Conservation (phyloP, 2,888 invertebrate genomes). For the Periphyllus acericola region DNA sequence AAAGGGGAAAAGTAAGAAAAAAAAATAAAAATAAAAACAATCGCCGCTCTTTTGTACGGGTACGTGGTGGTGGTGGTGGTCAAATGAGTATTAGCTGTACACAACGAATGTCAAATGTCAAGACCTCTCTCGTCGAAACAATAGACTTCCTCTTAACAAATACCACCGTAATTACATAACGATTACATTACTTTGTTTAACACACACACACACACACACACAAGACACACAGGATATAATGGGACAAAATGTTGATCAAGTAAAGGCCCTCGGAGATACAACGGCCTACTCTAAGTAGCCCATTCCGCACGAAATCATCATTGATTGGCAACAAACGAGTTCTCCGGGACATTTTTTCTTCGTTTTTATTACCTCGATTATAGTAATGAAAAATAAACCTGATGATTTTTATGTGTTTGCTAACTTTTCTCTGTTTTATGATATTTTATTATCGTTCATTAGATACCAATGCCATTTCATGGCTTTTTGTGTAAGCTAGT, state of each 20-base stretch:
- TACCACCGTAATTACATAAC: constrained; percentile 29
- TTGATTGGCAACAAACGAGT: too few species aligned
- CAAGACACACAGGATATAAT: too few species aligned
- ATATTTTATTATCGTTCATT: not conserved
- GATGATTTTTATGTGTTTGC: not conserved
- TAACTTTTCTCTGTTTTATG: not conserved
- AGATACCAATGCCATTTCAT: not conserved
- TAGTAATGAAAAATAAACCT: not conserved
- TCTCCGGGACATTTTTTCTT: not conserved
- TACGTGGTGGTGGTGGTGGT: not conserved
- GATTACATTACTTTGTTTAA: constrained; percentile 1
- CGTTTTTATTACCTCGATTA: not conserved
- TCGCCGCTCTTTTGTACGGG: not conserved
- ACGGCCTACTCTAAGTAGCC: not conserved
- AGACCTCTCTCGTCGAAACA: constrained; percentile 52
- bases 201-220: not conserved
- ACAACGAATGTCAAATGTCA: constrained; percentile 53
- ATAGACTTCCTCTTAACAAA: constrained; percentile 53
- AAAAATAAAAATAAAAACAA: too few species aligned
- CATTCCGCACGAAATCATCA: not conserved
- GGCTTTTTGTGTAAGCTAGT: not conserved
- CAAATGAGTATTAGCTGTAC: constrained; percentile 1
- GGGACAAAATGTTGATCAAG: not conserved
- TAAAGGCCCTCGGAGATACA: not conserved
- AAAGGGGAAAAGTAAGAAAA: constrained; percentile 1